phyloP scores from a whole-genome alignment of 2,113 vertebrate genomes.

The Sclerurus mexicanus region DNA sequence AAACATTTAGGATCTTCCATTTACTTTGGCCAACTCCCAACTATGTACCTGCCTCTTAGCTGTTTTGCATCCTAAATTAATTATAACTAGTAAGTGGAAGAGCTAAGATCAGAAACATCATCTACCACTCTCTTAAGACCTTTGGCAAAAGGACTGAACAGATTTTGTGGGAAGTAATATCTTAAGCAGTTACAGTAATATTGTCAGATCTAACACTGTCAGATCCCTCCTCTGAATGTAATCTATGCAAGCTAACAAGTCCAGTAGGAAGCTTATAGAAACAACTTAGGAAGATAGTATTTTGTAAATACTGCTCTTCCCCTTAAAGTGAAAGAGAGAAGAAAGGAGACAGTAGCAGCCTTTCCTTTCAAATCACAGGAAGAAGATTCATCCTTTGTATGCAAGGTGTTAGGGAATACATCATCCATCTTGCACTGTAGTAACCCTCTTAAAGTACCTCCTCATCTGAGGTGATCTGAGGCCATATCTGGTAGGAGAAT shows the following conservation, averaged over 20 bases:
- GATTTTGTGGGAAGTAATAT: background rate
- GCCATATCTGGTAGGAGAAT: background rate
- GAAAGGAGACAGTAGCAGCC: background rate
- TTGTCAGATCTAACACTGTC: background rate
- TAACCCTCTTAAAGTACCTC: background rate
- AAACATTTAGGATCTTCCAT: background rate
- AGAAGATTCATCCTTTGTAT: background rate
- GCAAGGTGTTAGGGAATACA: background rate
- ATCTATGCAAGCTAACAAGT: background rate
- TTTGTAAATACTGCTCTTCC: background rate
- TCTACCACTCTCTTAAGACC: background rate
- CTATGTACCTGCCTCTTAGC: background rate
- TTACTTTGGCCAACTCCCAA: background rate
- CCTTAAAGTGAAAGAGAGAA: background rate
- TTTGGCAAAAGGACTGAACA: background rate
- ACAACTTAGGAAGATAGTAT: background rate
- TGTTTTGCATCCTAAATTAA: background rate
- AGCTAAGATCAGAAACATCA: background rate
- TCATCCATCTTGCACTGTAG: background rate
- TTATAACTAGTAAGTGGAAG: background rate
- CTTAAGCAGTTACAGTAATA: background rate
- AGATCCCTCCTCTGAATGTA: background rate
- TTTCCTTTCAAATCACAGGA: background rate
- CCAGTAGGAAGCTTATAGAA: background rate
- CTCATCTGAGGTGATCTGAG: background rate